Conservation (phyloP, 2,888 invertebrate species). For the Polydrusus tereticollis region DNA sequence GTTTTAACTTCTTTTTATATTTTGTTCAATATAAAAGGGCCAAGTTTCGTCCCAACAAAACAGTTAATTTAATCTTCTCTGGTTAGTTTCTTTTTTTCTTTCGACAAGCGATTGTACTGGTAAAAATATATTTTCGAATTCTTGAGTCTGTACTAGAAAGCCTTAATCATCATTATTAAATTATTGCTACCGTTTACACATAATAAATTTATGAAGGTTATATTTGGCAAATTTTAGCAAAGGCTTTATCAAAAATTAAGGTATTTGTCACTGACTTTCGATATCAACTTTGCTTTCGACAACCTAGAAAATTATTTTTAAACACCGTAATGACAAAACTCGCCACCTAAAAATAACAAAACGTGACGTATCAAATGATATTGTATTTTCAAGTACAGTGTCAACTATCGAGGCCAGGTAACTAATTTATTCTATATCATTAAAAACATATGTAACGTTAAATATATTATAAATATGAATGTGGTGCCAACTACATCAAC, state of each 20-base stretch:
- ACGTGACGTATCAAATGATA: slow-evolving; percentile 7
- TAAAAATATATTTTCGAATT: too few relatives aligned
- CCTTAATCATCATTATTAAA: too few relatives aligned
- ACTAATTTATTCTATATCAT: neutral
- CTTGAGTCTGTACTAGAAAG: too few relatives aligned
- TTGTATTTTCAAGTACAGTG: slow-evolving; percentile 30
- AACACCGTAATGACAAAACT: neutral
- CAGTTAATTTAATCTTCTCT: too few relatives aligned
- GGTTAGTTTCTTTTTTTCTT: too few relatives aligned
- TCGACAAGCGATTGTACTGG: too few relatives aligned
- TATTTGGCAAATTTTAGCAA: neutral
- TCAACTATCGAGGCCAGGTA: slow-evolving; percentile 15
- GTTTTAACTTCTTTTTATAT: too few relatives aligned
- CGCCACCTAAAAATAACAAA: slow-evolving; percentile 9
- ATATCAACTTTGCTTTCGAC: neutral
- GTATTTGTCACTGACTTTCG: slow-evolving; percentile 2
- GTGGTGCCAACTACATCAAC: too few relatives aligned
- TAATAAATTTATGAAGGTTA: neutral
- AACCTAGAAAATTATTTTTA: slow-evolving; percentile 16
- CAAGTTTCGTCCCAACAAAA: too few relatives aligned
- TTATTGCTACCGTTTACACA: too few relatives aligned
- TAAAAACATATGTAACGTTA: neutral
- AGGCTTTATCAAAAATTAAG: neutral
- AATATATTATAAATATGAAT: neutral
- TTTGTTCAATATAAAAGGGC: too few relatives aligned